A percentile compares a stretch with the other conserved stretches of the same genome.
phyloP scores from a whole-genome alignment of 2,888 invertebrate genomes.

The Scaeva pyrastri region DNA sequence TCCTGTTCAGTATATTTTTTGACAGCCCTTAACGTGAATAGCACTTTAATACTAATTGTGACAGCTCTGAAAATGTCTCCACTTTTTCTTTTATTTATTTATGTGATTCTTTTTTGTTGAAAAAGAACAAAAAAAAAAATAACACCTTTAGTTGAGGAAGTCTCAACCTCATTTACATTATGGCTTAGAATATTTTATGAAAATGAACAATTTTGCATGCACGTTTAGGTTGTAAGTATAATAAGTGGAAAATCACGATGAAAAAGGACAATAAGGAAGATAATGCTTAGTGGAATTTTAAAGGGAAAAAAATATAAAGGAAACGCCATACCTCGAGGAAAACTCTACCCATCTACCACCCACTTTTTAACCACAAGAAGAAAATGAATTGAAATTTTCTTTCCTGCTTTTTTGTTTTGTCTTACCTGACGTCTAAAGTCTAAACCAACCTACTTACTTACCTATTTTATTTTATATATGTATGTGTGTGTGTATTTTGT shows the following conservation, averaged over 20 bases:
- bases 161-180: slow-evolving; percentile 59
- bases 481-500: no score
- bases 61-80: background rate
- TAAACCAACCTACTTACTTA: background rate
- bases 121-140: slow-evolving; percentile 7
- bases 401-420: slow-evolving; percentile 14
- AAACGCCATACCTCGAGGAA: background rate
- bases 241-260: slow-evolving; percentile 53
- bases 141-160: slow-evolving; percentile 14
- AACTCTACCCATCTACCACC: background rate
- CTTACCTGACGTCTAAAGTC: background rate
- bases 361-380: background rate
- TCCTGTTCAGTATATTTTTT: no score
- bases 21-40: no score
- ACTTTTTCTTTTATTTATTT: background rate
- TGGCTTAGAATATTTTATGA: slow-evolving; percentile 49
- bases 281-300: slow-evolving; percentile 27
- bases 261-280: slow-evolving; percentile 44
- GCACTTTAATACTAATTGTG: background rate
- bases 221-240: slow-evolving; percentile 51
- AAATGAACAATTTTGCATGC: slow-evolving; percentile 62
- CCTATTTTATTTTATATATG: background rate
- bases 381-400: slow-evolving; percentile 40
- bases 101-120: background rate
- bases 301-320: background rate